Evolutionary conservation across 2,113 vertebrate species (phyloP), one percentile per base, ranked within the genome.

Genomic region (Vidua chalybeata): DNA sequence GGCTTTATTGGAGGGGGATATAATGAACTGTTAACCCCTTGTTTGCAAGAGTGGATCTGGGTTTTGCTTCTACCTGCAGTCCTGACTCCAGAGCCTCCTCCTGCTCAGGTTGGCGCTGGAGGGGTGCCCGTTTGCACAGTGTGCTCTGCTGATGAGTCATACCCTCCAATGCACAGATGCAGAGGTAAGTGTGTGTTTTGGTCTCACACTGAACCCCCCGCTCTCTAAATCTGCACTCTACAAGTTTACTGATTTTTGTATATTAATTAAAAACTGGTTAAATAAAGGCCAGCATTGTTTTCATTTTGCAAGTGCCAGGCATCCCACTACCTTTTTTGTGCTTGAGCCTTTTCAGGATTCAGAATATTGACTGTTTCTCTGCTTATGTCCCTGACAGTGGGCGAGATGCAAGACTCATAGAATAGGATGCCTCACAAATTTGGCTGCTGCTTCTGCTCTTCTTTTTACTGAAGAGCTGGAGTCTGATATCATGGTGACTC

Each of bases 51-150:
- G 22, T 4, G 9, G 66, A 28, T 91, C 5, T 7, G 17, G 18
- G 30, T 64, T 45, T 83, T 27, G 26, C 46, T 75, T 72, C 48
- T 24, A 5, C 30, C 21, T 21, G 23, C 68, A 67, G 11, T 78
- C 39, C 78, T 68, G 56, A 19, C 9, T 58, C 22, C 35, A 31
- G 49, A 68, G 33, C 39, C 28, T 49, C 21, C 17, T 64, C 37
- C 16, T 2, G 3, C 45, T 39, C 20, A 6, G 23, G 35, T 30
- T 33, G 33, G 71, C 45, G 18, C 62, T 87, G 33, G 72, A 72
- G 26, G 2, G 18, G 9, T 64, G 30, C 31, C 37, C 0, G 1
- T 46, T 78, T 24, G 35, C 61, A 43, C 27, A 27, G 14, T 5
- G 24, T 24, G 13, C 46, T 77, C 55, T 56, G n/a, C 46, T 81